Evolutionary conservation across 2,113 vertebrate species (phyloP), one percentile per base, ranked within the genome.

Genomic region (Engraulis encrasicolus): DNA sequence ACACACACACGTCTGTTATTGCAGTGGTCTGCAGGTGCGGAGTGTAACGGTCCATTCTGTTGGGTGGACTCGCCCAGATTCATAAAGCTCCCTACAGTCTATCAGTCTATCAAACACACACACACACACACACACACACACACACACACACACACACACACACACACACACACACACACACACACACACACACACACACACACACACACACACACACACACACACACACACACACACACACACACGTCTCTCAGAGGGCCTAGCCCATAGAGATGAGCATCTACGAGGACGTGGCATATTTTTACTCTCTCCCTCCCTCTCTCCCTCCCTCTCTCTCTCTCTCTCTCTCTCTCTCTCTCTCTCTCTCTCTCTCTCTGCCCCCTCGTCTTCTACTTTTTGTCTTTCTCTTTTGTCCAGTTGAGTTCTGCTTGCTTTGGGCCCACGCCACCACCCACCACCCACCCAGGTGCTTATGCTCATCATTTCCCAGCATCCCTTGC

Each of bases 11-110:
- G 85, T 84, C 78, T 84, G 82, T 81, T 82, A 81, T 85, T 91
- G 90, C 91, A 91, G 92, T 91, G 91, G 87, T 89, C 89, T 88
- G 92, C 94, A 94, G 95, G 94, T 95, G 93, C 88, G 91, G 86
- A 82, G 90, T 92, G 90, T 88, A 93, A 89, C 90, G 85, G 88
- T 40, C 52, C 49, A 58, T 50, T 78, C 74, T 50, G 23, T 71
- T 37, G 66, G 66, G 66, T 15, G 11, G 66, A 27, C 31, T 74
- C 27, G 31, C 66, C 11, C 23, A 74, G 31, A 14, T 14, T 74
- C 66, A 74, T 74, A 74, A 74, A 74, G 66, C 31, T n/a, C n/a
- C n/a, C n/a, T n/a, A n/a, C 66, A 52, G 31, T 17, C 18, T n/a
- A 18, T 81, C 48, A 54, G 31, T 31, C 19, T 36, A 17, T 27